Conservation (phyloP, 1,140 invertebrate species). For the Penaeus indicus region DNA sequence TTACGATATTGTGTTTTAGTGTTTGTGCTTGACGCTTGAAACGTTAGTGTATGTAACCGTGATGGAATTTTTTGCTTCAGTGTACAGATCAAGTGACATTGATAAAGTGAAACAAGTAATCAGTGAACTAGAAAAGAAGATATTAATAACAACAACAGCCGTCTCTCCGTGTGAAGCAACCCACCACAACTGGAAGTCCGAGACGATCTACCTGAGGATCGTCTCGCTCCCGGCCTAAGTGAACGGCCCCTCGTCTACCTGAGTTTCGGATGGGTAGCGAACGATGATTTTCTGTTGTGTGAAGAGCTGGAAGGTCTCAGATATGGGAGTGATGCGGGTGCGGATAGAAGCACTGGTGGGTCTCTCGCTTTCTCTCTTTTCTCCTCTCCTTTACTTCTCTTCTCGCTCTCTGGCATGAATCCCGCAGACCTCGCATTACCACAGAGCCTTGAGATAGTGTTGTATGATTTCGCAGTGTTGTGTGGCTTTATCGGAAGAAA, state of each 20-base stretch:
- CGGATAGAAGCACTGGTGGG: slow-evolving; percentile 52
- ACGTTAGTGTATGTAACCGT: too few species aligned
- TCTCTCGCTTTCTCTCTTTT: slow-evolving; percentile 25
- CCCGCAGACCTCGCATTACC: too few species aligned
- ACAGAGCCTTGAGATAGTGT: too few species aligned
- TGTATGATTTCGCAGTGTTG: too few species aligned
- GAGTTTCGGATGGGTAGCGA: slow-evolving; percentile 46
- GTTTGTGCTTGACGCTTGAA: too few species aligned
- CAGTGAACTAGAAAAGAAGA: not conserved
- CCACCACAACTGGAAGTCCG: slow-evolving; percentile 32
- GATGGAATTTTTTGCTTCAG: too few species aligned
- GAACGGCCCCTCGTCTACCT: not conserved
- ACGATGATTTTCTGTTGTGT: slow-evolving; percentile 54
- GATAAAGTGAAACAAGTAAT: not conserved
- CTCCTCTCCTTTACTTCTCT: not conserved
- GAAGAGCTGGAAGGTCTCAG: slow-evolving; percentile 48
- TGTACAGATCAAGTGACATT: too few species aligned
- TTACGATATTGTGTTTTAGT: not conserved
- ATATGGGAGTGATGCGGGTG: slow-evolving; percentile 55
- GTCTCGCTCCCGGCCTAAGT: slow-evolving; percentile 37
- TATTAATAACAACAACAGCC: not conserved
- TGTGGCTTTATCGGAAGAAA: too few species aligned
- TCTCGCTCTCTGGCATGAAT: not conserved
- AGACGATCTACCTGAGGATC: slow-evolving; percentile 49
- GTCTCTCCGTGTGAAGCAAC: slow-evolving; percentile 37